These are phyloP conservation scores for Ephydatia muelleri DNA, from an alignment of 37 sponge, comb jelly and placozoan genomes.

Conservation along the genomic window DNA sequence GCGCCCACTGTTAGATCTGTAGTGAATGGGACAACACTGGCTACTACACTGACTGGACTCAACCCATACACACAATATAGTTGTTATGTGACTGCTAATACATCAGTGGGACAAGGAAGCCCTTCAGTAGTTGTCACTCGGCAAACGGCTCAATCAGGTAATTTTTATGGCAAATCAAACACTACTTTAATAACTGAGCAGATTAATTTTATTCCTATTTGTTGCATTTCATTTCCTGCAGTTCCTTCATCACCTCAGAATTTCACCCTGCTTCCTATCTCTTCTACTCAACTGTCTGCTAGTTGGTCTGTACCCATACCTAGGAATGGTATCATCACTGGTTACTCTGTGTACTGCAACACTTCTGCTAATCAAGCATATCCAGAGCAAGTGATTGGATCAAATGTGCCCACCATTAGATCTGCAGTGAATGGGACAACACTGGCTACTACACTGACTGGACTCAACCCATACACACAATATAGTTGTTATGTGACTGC, in stretches of 20 bases:
- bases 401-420: neutral
- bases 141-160: neutral
- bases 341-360: constrained; percentile 15
- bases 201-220: neutral
- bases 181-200: neutral
- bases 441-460: neutral
- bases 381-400: constrained; percentile 2
- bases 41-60: neutral
- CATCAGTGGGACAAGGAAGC: neutral
- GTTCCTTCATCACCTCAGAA: constrained; percentile 33
- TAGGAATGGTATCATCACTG: constrained; percentile 26
- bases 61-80: neutral
- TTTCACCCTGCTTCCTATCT: neutral
- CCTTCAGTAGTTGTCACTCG: neutral
- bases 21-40: neutral
- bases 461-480: neutral
- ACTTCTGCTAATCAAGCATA: constrained; percentile 9
- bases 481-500: constrained; percentile 1
- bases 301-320: constrained; percentile 16
- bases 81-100: neutral
- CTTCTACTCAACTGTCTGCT: constrained; percentile 2
- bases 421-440: neutral
- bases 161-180: neutral
- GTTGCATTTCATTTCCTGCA: neutral
- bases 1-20: neutral